A percentile compares a stretch with the other conserved stretches of the same genome.
Evolutionary conservation across 2,113 vertebrate species (phyloP).

Genomic region (Ptyas mucosa): DNA sequence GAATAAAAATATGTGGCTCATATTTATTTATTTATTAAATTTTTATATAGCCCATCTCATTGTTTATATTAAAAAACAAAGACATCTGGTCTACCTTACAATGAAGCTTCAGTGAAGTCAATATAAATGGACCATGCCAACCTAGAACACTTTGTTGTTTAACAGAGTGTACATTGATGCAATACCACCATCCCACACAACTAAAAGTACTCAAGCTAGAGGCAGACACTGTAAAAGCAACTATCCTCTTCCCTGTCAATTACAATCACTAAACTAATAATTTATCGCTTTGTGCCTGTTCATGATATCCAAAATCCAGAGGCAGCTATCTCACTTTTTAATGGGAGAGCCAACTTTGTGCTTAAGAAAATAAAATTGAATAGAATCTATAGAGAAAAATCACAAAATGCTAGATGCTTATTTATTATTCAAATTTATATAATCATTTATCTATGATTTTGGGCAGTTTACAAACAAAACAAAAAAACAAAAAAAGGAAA

Average conservation of each 20-base stretch:
- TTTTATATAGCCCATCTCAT: background rate
- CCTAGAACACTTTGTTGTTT: background rate
- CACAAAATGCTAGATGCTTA: background rate
- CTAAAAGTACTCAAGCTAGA: background rate
- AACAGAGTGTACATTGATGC: background rate
- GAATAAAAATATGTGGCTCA: background rate
- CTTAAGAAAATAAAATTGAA: background rate
- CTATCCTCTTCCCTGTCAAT: background rate
- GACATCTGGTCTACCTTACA: background rate
- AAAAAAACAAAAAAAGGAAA: background rate
- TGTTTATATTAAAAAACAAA: background rate
- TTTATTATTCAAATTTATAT: background rate
- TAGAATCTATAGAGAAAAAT: background rate
- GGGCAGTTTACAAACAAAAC: background rate
- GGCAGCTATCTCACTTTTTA: background rate
- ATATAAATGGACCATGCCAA: background rate
- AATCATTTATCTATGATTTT: background rate
- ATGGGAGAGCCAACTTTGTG: background rate
- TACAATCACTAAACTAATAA: background rate
- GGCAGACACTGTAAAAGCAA: background rate
- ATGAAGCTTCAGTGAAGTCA: background rate
- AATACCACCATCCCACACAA: background rate
- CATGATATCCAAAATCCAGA: background rate
- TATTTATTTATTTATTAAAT: background rate
- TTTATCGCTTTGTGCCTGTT: background rate